Base-by-base conservation (phyloP, 1,140 invertebrate genomes). In the Pinna nobilis region DNA sequence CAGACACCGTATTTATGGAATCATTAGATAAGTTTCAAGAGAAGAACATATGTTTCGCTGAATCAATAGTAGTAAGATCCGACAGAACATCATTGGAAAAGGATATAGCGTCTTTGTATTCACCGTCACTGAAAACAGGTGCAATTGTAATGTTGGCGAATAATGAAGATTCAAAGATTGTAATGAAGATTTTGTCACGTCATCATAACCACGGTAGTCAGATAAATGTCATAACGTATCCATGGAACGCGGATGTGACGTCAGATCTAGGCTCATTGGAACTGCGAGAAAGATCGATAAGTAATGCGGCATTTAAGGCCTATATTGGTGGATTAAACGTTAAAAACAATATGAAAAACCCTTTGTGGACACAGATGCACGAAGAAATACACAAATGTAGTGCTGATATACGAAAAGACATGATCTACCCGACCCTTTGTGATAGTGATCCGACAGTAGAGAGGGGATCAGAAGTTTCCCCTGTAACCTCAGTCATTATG, bases 381-480 rank as follows among this genome's bases (percentile, higher is more conserved):
- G 61, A 70, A 70, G 23, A 51, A 44, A 30, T 7, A n/a, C 47
- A 59, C 33, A 44, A 60, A 50, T 75, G 73, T 41, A 67, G 67
- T 20, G 18, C 65, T n/a, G 23, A 33, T 15, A 25, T 65, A 30
- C 33, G 50, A 9, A 47, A 44, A 5, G 18, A 23, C 35, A 75
- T 63, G n/a, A n/a, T 70, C 30, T 66, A 64, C 41, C 73, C 73
- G 15, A 41, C 50, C 15, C n/a, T 35, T 5, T 75, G 73, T 23
- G 20, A 20, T 0, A 33, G 41, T n/a, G 15, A 61, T 53, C n/a
- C 59, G 18, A 74, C 73, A 0, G 20, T 59, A 15, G n/a, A 60
- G 23, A 67, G 59, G 49, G 32, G 28, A 9, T 28, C 39, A 35
- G 23, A 41, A 30, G 39, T 20, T 18, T n/a, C 11, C 50, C 18